phyloP scores from a whole-genome alignment of 2,888 invertebrate genomes.

The Alcis repandata region DNA sequence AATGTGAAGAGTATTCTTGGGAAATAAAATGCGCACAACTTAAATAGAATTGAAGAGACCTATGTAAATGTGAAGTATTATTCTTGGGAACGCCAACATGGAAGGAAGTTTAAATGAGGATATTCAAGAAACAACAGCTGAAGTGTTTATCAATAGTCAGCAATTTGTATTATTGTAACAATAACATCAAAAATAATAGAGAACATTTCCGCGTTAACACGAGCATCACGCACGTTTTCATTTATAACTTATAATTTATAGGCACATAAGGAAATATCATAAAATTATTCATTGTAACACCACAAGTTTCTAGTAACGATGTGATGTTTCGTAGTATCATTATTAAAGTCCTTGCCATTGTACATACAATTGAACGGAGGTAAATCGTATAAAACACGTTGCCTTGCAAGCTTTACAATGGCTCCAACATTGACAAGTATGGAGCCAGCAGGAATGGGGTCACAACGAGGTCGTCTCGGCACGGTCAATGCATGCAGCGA shows the following conservation, averaged over 20 bases:
- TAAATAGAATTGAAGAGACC: constrained; percentile 58
- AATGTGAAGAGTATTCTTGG: constrained; percentile 47
- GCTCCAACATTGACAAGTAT: constrained; percentile 67
- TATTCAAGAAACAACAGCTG: constrained; percentile 12
- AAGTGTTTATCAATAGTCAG: constrained; percentile 19
- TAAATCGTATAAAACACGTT: constrained; percentile 51
- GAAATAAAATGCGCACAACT: no score
- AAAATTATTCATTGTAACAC: neutral
- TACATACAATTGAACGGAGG: constrained; percentile 37
- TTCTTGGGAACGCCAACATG: constrained; percentile 23
- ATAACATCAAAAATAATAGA: constrained; percentile 5
- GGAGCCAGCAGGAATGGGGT: constrained; percentile 79
- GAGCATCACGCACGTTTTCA: neutral
- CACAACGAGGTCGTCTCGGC: constrained; percentile 64
- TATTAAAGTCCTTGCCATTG: constrained; percentile 17
- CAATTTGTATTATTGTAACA: constrained; percentile 1
- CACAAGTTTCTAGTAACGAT: neutral
- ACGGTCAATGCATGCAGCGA: constrained; percentile 66
- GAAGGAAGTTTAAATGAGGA: constrained; percentile 30
- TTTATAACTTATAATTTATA: neutral
- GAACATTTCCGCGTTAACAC: neutral
- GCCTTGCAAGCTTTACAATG: constrained; percentile 64
- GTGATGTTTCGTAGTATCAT: neutral
- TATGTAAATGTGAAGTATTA: constrained; percentile 52
- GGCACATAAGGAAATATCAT: neutral